Percentiles rank a stretch among this genome's conserved stretches.
These are phyloP conservation scores for Tubulanus polymorphus DNA, from an alignment of 2,888 invertebrate species.

Conservation along the genomic window DNA sequence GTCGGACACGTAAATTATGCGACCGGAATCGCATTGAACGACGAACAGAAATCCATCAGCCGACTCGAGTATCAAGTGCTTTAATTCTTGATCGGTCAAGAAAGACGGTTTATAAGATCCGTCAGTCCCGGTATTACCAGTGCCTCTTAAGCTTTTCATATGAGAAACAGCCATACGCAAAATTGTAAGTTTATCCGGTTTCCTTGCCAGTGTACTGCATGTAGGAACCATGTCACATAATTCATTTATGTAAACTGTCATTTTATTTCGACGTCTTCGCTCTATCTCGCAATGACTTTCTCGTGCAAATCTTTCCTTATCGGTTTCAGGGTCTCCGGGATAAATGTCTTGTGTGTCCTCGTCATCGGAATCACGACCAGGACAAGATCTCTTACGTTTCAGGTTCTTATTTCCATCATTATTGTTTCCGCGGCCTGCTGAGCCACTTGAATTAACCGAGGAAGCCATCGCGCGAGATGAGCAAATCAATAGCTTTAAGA, in stretches of 20 bases:
- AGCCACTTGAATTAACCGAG: no score
- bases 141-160: conserved; percentile 96
- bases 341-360: no score
- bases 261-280: conserved; percentile 95
- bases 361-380: no score
- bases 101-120: conserved; percentile 98
- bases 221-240: conserved; percentile 99
- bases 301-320: no score
- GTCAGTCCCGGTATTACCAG: conserved; percentile 93
- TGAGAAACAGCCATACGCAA: conserved; percentile 99
- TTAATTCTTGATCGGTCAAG: conserved; percentile 96
- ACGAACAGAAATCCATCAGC: conserved; percentile 98
- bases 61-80: conserved; percentile 97
- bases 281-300: conserved; percentile 99
- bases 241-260: conserved; percentile 99
- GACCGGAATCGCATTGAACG: conserved; percentile 93
- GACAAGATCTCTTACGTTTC: no score
- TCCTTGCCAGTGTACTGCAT: conserved; percentile 93
- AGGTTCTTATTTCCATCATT: no score
- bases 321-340: no score
- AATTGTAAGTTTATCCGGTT: conserved; percentile 98
- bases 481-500: no score
- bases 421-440: no score
- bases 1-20: conserved; percentile 97
- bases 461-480: no score